These are phyloP conservation scores for Ferrisia virgata DNA, from an alignment of 2,888 invertebrate genomes.

Conservation along the genomic window DNA sequence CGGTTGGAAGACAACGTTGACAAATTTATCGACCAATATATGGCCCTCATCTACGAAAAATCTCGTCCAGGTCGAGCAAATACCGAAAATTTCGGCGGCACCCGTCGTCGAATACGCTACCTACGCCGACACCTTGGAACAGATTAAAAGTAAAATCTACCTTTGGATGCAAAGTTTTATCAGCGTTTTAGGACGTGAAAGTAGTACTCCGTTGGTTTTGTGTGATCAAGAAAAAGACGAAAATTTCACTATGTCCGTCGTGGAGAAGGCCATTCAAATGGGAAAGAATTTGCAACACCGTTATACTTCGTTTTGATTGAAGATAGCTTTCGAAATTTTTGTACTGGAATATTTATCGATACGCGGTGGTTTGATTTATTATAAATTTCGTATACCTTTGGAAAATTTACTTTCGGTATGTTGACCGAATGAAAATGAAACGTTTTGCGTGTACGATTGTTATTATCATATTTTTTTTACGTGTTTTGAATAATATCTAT, in stretches of 20 bases:
- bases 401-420: background rate
- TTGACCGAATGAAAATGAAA: background rate
- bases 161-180: background rate
- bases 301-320: background rate
- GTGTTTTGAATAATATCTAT: background rate
- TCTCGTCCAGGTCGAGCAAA: background rate
- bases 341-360: background rate
- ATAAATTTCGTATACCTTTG: background rate
- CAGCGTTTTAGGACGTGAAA: constrained; percentile 2
- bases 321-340: background rate
- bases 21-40: background rate
- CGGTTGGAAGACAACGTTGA: background rate
- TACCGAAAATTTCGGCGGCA: background rate
- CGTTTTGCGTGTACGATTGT: background rate
- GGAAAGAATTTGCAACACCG: background rate
- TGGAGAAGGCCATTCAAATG: background rate
- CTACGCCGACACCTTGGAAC: background rate
- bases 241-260: background rate
- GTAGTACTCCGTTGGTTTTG: background rate
- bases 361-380: background rate
- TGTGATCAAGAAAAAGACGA: background rate
- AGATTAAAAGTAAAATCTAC: background rate
- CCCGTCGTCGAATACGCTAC: background rate
- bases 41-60: background rate
- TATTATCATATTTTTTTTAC: background rate